Base-by-base conservation (phyloP, 92 coral and sea anemone species). In the Diadumene lineata region DNA sequence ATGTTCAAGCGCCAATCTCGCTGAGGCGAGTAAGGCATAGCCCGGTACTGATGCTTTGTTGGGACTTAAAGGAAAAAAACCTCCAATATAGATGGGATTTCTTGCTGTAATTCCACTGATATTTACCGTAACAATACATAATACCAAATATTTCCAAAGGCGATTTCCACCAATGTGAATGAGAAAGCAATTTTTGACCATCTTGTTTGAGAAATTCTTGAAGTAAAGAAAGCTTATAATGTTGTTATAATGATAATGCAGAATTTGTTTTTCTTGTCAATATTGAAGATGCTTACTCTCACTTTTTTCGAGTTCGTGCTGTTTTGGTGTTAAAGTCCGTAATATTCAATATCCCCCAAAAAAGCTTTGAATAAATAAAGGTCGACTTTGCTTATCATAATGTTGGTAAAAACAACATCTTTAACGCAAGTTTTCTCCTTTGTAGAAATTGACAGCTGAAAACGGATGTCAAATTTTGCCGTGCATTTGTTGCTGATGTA, bases 1-100 rank as follows among this genome's bases (percentile, higher is more conserved):
- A 79, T 93, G 98, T n/a, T 79, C 81, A 21, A 93, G 74, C 31
- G 98, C 98, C 70, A 93, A 85, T 63, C 85, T 78, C 32, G 92
- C 89, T 2, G 97, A 97, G 17, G 90, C 90, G 23, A 85, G 74
- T 28, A 93, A 74, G 31, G 91, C 88, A 24, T 53, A 67, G 11
- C 98, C 98, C 31, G 98, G 98, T 16, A 93, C 98, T 17, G 91
- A 91, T 7, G 97, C 97, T 72, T 91, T 93, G 85, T 93, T 93
- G 7, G 98, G 98, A 66, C 90, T 88, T 27, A 92, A 74, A 0
- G 98, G 98, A 66, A 93, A 93, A 55, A 93, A 88, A 9, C 98
- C 98, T 1, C 90, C 98, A 29, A 93, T 81, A 70, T 85, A 75
- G 27, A 93, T 66, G 0, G 91, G 87, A 19, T 72, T 73, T 51